Evolutionary conservation across 2,113 vertebrate species (phyloP), one percentile per base, ranked within the genome.

Genomic region (Nettapus auritus): DNA sequence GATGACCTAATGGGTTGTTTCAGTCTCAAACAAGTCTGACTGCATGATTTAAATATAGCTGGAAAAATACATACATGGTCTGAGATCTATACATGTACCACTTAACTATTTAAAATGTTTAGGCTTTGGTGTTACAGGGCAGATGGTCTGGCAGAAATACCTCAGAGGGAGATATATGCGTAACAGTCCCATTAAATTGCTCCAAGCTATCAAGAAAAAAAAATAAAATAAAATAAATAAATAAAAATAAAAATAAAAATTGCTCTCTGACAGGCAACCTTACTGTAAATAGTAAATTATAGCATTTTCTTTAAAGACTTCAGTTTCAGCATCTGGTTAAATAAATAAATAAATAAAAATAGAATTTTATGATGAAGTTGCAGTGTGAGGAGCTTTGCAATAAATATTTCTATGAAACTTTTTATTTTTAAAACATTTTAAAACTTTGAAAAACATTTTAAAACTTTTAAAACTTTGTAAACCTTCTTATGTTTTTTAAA

Each of bases 41-140:
- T 66, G 21, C 42, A 62, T 25, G 13, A 82, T 66, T 88, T 88
- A 94, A 91, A 88, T 86, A 93, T 8, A 94, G 79, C 71, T 83
- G 34, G 52, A 86, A 96, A 93, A 86, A 94, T 19, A 89, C 23
- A 86, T 52, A 59, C 46, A 26, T 36, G 50, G 74, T 48, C 55
- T 26, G 75, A 86, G 64, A 86, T 52, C 8, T 42, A 28, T 26
- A 34, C 34, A 22, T 4, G 33, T 48, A 56, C 18, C 20, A 4
- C 64, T 63, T 73, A 64, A 52, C 52, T 70, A 55, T 78, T 89
- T 70, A 60, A 88, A 77, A 83, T 33, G 38, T 77, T 42, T 38
- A n/a, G 42, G 73, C n/a, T 67, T 15, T 3, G 7, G 34, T 78
- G 40, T 29, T 66, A 66, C 17, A 26, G 44, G 34, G 53, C 62